Base-by-base conservation (phyloP, 2,113 vertebrate species). In the Hiodon alosoides region DNA sequence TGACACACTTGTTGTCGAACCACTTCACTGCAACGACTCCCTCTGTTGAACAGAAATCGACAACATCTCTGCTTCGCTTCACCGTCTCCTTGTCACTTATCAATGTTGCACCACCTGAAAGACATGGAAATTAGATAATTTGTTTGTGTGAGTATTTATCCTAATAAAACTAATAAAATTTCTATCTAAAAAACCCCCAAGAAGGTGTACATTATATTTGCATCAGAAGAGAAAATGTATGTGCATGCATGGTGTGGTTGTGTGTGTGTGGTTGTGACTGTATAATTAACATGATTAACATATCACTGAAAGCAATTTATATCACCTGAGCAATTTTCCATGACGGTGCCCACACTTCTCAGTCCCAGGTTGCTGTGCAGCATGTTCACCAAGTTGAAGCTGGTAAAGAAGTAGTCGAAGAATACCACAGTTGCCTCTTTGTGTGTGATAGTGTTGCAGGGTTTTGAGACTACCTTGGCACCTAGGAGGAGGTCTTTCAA, bases 141-240 rank as follows among this genome's bases (percentile, higher is more conserved):
- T 62, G 11, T 62, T 62, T 62, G 60, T 16, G 60, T 62, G 54
- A 57, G 10, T 57, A 62, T 62, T 4, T 62, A 13, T 62, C 60
- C 11, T 14, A 62, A 62, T 62, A 62, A 62, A 3, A 62, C 14
- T 62, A 62, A 55, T 55, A 55, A 4, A 55, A 62, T 62, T 62
- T 5, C 60, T 16, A 62, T 62, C 8, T 5, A 55, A 55, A 55
- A 55, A n/a, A n/a, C n/a, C n/a, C n/a, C n/a, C n/a, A n/a, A n/a
- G n/a, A n/a, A n/a, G n/a, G n/a, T n/a, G n/a, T n/a, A 55, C 54
- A 55, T 13, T 62, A 62, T 62, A 62, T 62, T 16, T 62, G 60
- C 60, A 62, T n/a, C 60, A 62, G 60, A 62, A 62, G 60, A 62
- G 60, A n/a, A 62, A 62, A 62, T 62, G 60, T 62, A 62, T 62